Evolutionary conservation across 1,140 invertebrate genomes (phyloP).

Genomic region (Bilobella aurantiaca): DNA sequence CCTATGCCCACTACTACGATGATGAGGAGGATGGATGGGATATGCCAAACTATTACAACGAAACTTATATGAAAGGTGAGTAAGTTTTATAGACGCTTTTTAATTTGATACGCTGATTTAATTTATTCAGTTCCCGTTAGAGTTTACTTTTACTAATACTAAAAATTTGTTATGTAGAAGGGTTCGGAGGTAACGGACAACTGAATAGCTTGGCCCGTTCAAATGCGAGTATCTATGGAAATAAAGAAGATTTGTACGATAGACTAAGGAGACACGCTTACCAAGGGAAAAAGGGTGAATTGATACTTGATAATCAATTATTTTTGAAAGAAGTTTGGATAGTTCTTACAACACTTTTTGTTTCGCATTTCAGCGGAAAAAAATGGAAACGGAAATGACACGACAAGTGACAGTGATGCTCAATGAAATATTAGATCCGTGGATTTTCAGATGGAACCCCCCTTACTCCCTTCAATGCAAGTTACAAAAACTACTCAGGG

Average conservation of each 20-base stretch:
- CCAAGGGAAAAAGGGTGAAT: conserved; percentile 85
- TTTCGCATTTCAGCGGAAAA: conserved; percentile 30
- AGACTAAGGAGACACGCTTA: conserved; percentile 89
- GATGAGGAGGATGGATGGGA: conserved; percentile 93
- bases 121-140: background rate
- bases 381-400: conserved; percentile 36
- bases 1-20: conserved; percentile 89
- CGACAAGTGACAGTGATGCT: conserved; percentile 37
- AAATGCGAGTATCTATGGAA: conserved; percentile 86
- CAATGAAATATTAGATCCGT: conserved; percentile 28
- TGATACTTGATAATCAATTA: conserved; percentile 1
- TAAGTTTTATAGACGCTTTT: background rate
- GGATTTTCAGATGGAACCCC: too few relatives aligned
- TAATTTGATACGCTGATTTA: background rate
- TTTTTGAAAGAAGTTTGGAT: too few relatives aligned
- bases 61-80: conserved; percentile 78
- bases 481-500: background rate
- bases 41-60: conserved; percentile 95
- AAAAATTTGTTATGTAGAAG: conserved; percentile 48
- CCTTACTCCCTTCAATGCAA: conserved; percentile 1
- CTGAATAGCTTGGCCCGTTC: conserved; percentile 83
- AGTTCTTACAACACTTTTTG: background rate
- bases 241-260: conserved; percentile 91
- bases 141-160: background rate
- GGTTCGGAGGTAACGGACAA: conserved; percentile 60